A percentile compares a stretch with the other conserved stretches of the same genome.
These are phyloP conservation scores for Torymus texanus DNA, from an alignment of 2,888 invertebrate species.

Conservation along the genomic window DNA sequence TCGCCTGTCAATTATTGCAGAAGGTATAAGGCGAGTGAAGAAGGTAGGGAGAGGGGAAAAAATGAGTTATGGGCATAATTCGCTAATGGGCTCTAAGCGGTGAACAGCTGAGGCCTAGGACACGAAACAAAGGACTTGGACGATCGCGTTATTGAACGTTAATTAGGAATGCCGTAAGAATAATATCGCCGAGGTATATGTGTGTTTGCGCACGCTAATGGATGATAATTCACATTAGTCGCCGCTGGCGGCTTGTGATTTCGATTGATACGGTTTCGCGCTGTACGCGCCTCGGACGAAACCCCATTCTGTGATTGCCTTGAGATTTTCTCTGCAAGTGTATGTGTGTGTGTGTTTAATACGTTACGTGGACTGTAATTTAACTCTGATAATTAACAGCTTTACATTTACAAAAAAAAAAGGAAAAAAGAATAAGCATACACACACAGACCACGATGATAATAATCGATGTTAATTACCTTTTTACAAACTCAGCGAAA, in stretches of 20 bases:
- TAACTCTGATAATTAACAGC: too few species aligned
- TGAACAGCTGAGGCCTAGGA: conserved; percentile 31
- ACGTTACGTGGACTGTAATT: too few species aligned
- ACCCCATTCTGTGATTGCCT: too few species aligned
- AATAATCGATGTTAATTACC: too few species aligned
- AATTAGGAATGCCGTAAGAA: conserved; percentile 53
- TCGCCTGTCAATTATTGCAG: conserved; percentile 52
- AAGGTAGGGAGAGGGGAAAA: conserved; percentile 10
- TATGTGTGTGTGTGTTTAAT: too few species aligned
- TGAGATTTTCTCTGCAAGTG: too few species aligned
- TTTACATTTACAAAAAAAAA: too few species aligned
- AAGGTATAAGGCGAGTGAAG: neutral
- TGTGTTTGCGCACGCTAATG: conserved; percentile 33
- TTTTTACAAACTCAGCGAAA: too few species aligned
- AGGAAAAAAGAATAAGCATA: too few species aligned
- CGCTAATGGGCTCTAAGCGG: conserved; percentile 50
- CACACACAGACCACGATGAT: too few species aligned
- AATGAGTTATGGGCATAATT: conserved; percentile 54
- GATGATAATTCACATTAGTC: conserved; percentile 40
- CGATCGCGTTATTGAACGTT: conserved; percentile 45
- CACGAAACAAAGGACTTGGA: conserved; percentile 44
- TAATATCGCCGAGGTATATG: conserved; percentile 21
- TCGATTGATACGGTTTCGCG: conserved; percentile 6
- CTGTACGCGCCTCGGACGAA: too few species aligned
- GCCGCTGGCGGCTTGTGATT: conserved; percentile 6